Percentiles rank a stretch among this genome's conserved stretches.
These are phyloP conservation scores for Dermatemys mawii DNA, from an alignment of 2,113 vertebrate genomes.

Conservation along the genomic window DNA sequence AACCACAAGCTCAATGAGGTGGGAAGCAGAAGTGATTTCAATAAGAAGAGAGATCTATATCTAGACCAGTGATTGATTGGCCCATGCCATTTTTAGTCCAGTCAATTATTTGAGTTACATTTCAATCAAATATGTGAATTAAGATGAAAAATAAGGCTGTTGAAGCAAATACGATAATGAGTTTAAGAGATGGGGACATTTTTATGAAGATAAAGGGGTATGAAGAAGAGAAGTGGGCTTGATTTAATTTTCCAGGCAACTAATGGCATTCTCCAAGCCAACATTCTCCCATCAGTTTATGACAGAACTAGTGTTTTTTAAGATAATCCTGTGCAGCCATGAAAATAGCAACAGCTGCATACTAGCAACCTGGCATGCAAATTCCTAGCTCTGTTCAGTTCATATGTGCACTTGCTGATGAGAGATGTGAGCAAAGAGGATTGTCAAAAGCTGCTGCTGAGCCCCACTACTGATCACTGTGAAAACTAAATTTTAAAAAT, in stretches of 20 bases:
- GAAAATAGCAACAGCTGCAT: slow-evolving; percentile 68
- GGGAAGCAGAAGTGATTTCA: neutral
- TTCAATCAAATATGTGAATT: slow-evolving; percentile 56
- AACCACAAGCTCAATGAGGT: neutral
- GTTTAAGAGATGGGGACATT: slow-evolving; percentile 40
- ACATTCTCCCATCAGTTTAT: slow-evolving; percentile 24
- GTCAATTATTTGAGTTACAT: slow-evolving; percentile 44
- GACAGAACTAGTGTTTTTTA: slow-evolving; percentile 45
- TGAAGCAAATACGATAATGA: slow-evolving; percentile 51
- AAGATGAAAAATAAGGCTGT: slow-evolving; percentile 39
- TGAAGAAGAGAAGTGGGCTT: neutral
- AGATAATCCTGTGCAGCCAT: slow-evolving; percentile 52
- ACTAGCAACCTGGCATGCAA: slow-evolving; percentile 57
- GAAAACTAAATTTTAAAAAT: slow-evolving; percentile 18
- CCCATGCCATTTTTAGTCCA: slow-evolving; percentile 22
- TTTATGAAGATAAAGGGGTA: slow-evolving; percentile 39
- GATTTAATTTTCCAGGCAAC: neutral
- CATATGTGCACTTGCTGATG: slow-evolving; percentile 55
- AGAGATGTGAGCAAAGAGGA: slow-evolving; percentile 45
- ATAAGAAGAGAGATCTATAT: neutral
- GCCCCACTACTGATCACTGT: slow-evolving; percentile 5
- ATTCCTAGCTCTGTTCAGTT: slow-evolving; percentile 64
- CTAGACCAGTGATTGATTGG: slow-evolving; percentile 1
- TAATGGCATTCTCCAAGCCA: slow-evolving; percentile 14
- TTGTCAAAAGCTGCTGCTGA: slow-evolving; percentile 19